Base-by-base conservation (phyloP, 64 coral and sea anemone species). In the Trachythela sp. region DNA sequence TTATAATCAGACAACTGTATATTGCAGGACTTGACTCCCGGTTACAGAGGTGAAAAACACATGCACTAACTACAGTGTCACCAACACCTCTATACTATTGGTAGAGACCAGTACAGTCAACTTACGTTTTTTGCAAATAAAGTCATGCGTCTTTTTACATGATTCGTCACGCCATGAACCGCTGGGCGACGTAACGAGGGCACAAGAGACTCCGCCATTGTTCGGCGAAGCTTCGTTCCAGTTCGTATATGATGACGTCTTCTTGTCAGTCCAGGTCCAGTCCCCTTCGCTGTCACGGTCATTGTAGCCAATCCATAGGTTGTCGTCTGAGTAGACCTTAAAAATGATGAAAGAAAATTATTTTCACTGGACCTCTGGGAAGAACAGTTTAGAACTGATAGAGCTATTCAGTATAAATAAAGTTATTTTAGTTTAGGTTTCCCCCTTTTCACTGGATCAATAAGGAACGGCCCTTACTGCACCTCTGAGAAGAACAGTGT, bases 301-400 rank as follows among this genome's bases (percentile, higher is more conserved):
- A 64, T 99, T 99, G 75, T 99, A 99, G 1, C 96, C 96, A 59
- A 99, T 99, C 96, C 96, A 99, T 52, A 99, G 77, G 59, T 94
- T 90, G 4, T 92, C 90, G 51, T 99, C 94, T 8, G 91, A 93
- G 77, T 99, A 99, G 2, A 99, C 93, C 96, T 99, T 48, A 70
- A 4, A 48, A 80, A 38, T 29, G 20, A 80, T 34, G 1, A 80
- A 36, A 7, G 34, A 0, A 20, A 80, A 29, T 80, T 35, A 14
- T 39, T 29, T 17, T 80, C 14, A 80, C 8, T 13, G 34, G 48
- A 14, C 18, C 11, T 87, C 18, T 45, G 11, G 42, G 42, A 45
- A 45, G 42, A 45, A n/a, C n/a, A n/a, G n/a, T n/a, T n/a, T n/a
- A n/a, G n/a, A n/a, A n/a, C n/a, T n/a, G n/a, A n/a, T n/a, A n/a